Evolutionary conservation across 2,797 vertebrate genomes (phyloP).

Genomic region (Pristis pectinata): DNA sequence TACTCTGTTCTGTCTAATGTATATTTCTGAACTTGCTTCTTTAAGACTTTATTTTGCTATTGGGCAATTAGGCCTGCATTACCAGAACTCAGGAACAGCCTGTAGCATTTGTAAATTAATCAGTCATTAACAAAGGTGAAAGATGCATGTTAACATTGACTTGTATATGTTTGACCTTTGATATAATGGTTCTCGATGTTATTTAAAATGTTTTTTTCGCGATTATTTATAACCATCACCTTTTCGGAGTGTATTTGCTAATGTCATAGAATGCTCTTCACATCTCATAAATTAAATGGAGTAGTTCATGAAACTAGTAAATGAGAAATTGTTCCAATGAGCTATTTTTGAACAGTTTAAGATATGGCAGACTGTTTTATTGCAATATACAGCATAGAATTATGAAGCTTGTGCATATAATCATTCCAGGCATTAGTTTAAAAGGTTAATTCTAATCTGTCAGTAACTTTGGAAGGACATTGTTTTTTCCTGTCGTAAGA

Average conservation of each 20-base stretch:
- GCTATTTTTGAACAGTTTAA: conserved; percentile 16
- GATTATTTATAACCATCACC: not conserved
- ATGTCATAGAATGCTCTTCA: not conserved
- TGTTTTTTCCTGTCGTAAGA: not conserved
- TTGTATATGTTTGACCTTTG: conserved; percentile 19
- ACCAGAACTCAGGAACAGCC: not conserved
- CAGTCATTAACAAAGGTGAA: not conserved
- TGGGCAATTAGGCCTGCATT: not conserved
- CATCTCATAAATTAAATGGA: conserved; percentile 11
- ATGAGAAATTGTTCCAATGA: conserved; percentile 15
- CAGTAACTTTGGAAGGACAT: not conserved
- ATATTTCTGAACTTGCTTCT: not conserved
- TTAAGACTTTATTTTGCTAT: not conserved
- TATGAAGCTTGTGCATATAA: conserved; percentile 19
- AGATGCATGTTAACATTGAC: not conserved
- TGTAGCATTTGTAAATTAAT: not conserved
- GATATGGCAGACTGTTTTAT: conserved; percentile 1
- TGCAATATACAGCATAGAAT: not conserved
- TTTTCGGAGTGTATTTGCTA: not conserved
- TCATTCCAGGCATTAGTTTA: not conserved
- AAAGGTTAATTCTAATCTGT: conserved; percentile 19
- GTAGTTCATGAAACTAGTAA: conserved; percentile 26
- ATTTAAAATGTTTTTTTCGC: conserved; percentile 11
- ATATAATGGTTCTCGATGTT: not conserved
- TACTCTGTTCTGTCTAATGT: not conserved